phyloP scores from a whole-genome alignment of 2,797 vertebrate species.

The Malacoraja senta region DNA sequence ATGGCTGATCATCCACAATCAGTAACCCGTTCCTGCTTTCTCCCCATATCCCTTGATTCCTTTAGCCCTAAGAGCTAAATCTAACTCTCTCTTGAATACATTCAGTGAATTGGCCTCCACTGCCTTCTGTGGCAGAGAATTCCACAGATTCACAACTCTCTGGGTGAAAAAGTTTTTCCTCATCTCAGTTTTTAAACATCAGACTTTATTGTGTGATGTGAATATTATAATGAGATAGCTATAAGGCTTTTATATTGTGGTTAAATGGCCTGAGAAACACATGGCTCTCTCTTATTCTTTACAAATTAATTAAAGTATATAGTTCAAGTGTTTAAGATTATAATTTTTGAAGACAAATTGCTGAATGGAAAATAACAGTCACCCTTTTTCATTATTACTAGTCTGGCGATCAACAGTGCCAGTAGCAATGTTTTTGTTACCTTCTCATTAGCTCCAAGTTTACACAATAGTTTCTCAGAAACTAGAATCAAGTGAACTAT shows the following conservation, averaged over 20 bases:
- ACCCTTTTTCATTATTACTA: not conserved
- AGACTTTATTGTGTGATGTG: not conserved
- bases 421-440: not conserved
- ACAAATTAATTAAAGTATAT: not conserved
- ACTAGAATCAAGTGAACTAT: not conserved
- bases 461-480: not conserved
- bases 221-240: not conserved
- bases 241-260: not conserved
- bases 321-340: constrained; percentile 3
- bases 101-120: too few relatives aligned
- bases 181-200: not conserved
- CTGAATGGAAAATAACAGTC: not conserved
- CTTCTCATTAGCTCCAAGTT: not conserved
- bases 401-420: not conserved
- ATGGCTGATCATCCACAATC: too few relatives aligned
- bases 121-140: too few relatives aligned
- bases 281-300: not conserved
- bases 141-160: too few relatives aligned
- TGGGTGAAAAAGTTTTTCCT: too few relatives aligned
- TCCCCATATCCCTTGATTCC: too few relatives aligned
- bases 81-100: too few relatives aligned
- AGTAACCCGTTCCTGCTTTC: too few relatives aligned
- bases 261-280: not conserved
- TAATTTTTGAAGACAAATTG: not conserved
- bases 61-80: too few relatives aligned